Percentiles rank a stretch among this genome's conserved stretches.
Conservation (phyloP, 2,113 vertebrate species). For the Monopterus albus region DNA sequence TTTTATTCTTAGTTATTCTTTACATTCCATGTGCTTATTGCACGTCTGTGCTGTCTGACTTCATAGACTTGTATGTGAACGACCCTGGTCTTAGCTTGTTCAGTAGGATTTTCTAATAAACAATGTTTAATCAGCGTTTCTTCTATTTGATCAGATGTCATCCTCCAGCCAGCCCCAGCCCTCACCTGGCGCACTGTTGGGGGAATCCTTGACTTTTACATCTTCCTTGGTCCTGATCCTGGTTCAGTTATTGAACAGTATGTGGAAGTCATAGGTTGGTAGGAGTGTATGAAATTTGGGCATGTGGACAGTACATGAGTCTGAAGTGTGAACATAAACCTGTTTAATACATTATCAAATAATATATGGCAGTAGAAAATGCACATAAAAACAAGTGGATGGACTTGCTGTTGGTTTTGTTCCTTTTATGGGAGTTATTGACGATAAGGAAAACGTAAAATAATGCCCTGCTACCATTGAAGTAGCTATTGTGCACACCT, state of each 20-base stretch:
- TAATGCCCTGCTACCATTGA: no score
- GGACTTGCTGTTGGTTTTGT: no score
- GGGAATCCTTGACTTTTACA: conserved; percentile 89
- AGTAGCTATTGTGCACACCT: no score
- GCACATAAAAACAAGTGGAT: no score
- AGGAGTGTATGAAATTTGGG: background rate
- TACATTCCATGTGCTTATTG: no score
- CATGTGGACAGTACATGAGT: background rate
- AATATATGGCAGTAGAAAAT: no score
- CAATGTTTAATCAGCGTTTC: background rate
- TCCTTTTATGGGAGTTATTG: no score
- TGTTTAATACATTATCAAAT: no score
- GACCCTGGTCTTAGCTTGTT: background rate
- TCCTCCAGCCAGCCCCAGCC: conserved; percentile 86
- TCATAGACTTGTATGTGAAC: background rate
- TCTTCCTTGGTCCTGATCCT: conserved; percentile 87
- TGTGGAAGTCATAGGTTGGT: conserved; percentile 88
- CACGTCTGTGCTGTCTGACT: no score
- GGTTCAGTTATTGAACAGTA: conserved; percentile 86
- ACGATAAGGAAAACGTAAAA: no score
- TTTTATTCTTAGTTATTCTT: background rate
- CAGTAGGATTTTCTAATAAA: background rate
- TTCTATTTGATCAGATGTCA: conserved; percentile 81
- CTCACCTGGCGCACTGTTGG: conserved; percentile 91
- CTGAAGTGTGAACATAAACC: no score